A percentile compares a stretch with the other conserved stretches of the same genome.
phyloP scores from a whole-genome alignment of 2,888 invertebrate species.

The Phalera bucephala region DNA sequence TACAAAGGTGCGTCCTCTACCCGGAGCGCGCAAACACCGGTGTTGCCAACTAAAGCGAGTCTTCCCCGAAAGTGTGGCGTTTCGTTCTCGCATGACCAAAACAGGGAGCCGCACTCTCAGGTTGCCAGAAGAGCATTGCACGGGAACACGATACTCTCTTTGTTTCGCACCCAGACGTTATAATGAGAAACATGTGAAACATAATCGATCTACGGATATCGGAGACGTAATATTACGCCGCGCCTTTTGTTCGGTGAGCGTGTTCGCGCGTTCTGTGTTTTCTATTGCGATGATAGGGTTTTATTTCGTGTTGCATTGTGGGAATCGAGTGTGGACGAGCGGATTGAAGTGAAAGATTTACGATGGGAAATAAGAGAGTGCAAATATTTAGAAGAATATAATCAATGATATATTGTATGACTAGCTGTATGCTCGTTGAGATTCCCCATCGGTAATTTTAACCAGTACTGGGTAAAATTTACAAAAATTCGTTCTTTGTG shows the following conservation, averaged over 20 bases:
- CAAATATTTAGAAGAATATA: no score
- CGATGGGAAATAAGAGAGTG: slow-evolving; percentile 5
- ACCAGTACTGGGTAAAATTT: no score
- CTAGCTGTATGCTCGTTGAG: no score
- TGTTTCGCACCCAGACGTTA: slow-evolving; percentile 76
- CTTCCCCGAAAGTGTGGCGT: slow-evolving; percentile 61
- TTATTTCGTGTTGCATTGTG: slow-evolving; percentile 40
- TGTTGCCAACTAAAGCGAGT: slow-evolving; percentile 57
- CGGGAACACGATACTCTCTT: slow-evolving; percentile 67
- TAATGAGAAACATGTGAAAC: slow-evolving; percentile 80
- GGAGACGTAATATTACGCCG: slow-evolving; percentile 66
- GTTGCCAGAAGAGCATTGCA: slow-evolving; percentile 64
- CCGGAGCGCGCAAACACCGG: slow-evolving; percentile 13
- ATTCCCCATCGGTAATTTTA: no score
- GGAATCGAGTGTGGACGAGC: slow-evolving; percentile 21
- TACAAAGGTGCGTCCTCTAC: background rate
- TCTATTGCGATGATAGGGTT: slow-evolving; percentile 43
- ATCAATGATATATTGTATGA: no score
- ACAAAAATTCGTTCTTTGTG: no score
- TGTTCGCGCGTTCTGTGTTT: slow-evolving; percentile 48
- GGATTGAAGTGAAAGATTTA: slow-evolving; percentile 7
- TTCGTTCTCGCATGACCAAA: slow-evolving; percentile 68
- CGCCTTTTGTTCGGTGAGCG: slow-evolving; percentile 46
- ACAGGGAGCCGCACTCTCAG: slow-evolving; percentile 48
- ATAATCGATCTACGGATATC: slow-evolving; percentile 71